Conservation (phyloP, 2,113 vertebrate genomes). For the Clupea harengus region DNA sequence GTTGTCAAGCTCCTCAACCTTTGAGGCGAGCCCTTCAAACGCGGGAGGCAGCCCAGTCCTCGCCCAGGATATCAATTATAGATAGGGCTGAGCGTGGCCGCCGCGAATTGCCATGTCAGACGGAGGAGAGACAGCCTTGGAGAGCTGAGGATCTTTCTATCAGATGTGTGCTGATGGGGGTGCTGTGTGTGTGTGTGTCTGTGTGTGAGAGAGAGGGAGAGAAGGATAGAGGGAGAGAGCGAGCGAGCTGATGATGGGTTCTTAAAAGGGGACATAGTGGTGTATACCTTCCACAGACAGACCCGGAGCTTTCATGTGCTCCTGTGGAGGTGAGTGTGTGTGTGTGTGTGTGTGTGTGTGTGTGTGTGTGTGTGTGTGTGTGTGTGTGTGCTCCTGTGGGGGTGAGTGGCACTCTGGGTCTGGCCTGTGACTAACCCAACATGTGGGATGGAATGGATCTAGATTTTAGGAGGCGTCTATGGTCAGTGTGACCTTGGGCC, state of each 20-base stretch:
- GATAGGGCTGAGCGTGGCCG: slow-evolving; percentile 96
- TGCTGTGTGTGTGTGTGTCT: slow-evolving; percentile 47
- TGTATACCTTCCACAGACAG: slow-evolving; percentile 25
- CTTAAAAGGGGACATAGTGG: slow-evolving; percentile 28
- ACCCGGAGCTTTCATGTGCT: slow-evolving; percentile 40
- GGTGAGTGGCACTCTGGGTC: slow-evolving; percentile 19
- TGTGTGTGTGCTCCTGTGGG: slow-evolving; percentile 18
- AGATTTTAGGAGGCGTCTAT: slow-evolving; percentile 4
- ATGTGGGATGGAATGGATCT: slow-evolving; percentile 22
- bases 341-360: slow-evolving; percentile 1
- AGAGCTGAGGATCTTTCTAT: slow-evolving; percentile 98
- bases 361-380: too few relatives aligned
- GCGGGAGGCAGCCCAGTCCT: slow-evolving; percentile 90
- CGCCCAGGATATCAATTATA: slow-evolving; percentile 99
- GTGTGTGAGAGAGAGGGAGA: slow-evolving; percentile 25
- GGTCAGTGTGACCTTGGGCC: background rate
- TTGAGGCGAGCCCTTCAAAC: slow-evolving; percentile 95
- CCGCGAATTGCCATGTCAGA: slow-evolving; percentile 89
- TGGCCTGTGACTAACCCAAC: slow-evolving; percentile 35
- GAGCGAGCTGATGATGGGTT: slow-evolving; percentile 13
- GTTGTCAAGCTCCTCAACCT: slow-evolving; percentile 97
- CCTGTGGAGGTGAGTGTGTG: background rate
- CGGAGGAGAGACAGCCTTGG: slow-evolving; percentile 91
- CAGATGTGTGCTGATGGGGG: slow-evolving; percentile 79
- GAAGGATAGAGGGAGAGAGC: slow-evolving; percentile 17